These are phyloP conservation scores for Anthrax anthrax DNA, from an alignment of 2,888 invertebrate genomes.

Conservation along the genomic window DNA sequence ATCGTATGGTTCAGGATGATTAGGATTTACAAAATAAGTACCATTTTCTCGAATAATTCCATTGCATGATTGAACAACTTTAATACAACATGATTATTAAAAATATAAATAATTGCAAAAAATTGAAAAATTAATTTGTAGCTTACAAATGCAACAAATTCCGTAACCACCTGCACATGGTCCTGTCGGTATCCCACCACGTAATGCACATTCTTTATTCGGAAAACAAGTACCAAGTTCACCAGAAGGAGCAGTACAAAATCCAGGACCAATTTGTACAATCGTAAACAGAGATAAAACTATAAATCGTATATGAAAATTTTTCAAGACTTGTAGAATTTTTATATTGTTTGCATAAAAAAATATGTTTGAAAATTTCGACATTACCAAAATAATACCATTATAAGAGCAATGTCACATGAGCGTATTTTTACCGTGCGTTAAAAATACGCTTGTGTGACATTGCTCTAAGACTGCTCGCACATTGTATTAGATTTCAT, in stretches of 20 bases:
- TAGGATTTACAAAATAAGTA: slow-evolving; percentile 73
- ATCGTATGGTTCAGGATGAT: slow-evolving; percentile 60
- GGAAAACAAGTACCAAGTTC: slow-evolving; percentile 73
- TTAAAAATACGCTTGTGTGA: too few relatives aligned
- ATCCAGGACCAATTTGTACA: slow-evolving; percentile 62
- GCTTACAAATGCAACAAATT: slow-evolving; percentile 32
- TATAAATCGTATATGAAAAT: slow-evolving; percentile 25
- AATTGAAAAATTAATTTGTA: background rate
- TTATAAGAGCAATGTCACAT: too few relatives aligned
- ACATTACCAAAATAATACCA: too few relatives aligned
- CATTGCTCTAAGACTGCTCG: too few relatives aligned
- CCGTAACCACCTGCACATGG: slow-evolving; percentile 51
- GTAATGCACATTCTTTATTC: slow-evolving; percentile 49
- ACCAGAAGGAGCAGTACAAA: slow-evolving; percentile 58
- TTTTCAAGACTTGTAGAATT: too few relatives aligned
- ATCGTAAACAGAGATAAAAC: slow-evolving; percentile 69
- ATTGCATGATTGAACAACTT: slow-evolving; percentile 68
- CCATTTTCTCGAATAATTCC: slow-evolving; percentile 64
- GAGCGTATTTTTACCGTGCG: too few relatives aligned
- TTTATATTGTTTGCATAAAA: too few relatives aligned
- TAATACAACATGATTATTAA: background rate
- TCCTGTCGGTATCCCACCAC: slow-evolving; percentile 61
- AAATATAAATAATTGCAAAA: background rate
- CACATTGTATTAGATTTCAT: too few relatives aligned
- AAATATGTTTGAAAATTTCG: too few relatives aligned